Base-by-base conservation (phyloP, 1,140 invertebrate genomes). In the Eupristina koningsbergeri region DNA sequence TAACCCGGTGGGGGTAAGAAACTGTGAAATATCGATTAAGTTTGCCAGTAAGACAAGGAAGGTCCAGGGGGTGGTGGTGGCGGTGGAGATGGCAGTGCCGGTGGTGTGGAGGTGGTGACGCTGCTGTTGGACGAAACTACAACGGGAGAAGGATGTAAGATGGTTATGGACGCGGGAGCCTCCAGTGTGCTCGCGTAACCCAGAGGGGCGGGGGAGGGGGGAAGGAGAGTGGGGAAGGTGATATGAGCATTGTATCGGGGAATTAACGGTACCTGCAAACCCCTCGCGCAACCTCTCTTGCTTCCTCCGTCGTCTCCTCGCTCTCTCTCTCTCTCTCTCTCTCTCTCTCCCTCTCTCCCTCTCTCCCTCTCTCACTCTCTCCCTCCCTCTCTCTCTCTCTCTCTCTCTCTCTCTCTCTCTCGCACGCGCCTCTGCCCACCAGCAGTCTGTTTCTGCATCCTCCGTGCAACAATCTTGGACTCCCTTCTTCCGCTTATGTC, bases 11-110 rank as follows among this genome's bases (percentile, higher is more conserved):
- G 91, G 91, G 91, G 91, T 92, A 92, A 92, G 91, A 92, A 92
- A 92, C 92, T 92, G 92, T 92, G 92, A 92, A 92, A 92, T 92
- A 92, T 92, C 92, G 92, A 92, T 92, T 92, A 92, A 92, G 92
- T 92, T 92, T 92, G 91, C 91, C 90, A 91, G 91, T 92, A 92
- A 92, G 92, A 92, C 92, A 92, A 92, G 92, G 91, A 92, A 91
- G 90, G 92, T 91, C 91, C 91, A 88, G 89, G 88, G 89, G 88
- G 88, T 87, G 90, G 85, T 64, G 47, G 34, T 77, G 58, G 9
- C 34, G 89, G 88, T 88, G 87, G 88, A 87, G 90, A 84, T 64
- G 61, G 61, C 71, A 45, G n/a, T 13, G 89, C 87, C 87, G 26
- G 6, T 45, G 41, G 71, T 47, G 73, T 50, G 29, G 41, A 74